phyloP scores from a whole-genome alignment of 2,113 vertebrate species.

The Neoarius graeffei region DNA sequence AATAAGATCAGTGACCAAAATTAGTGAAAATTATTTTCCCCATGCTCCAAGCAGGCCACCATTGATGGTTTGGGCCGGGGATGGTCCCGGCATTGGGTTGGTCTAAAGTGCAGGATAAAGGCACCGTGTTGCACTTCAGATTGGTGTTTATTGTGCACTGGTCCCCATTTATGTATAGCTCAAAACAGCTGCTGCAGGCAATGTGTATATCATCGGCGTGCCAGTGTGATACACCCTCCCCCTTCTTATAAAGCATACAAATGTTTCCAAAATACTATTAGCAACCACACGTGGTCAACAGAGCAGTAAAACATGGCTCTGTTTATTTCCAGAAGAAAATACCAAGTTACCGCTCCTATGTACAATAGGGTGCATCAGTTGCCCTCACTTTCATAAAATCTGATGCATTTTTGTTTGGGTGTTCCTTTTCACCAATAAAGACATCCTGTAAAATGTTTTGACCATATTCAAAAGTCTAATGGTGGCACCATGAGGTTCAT shows the following conservation, averaged over 20 bases:
- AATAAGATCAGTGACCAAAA: too few species aligned
- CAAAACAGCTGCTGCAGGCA: neutral
- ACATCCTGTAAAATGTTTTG: too few species aligned
- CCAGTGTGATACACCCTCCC: slow-evolving; percentile 1
- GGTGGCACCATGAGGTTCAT: too few species aligned
- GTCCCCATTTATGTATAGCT: neutral
- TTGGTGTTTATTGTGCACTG: neutral
- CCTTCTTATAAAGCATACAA: slow-evolving; percentile 6
- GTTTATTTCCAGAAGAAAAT: neutral
- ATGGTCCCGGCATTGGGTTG: too few species aligned
- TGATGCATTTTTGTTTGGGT: too few species aligned
- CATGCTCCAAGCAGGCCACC: too few species aligned
- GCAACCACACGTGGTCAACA: neutral
- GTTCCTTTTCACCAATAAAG: too few species aligned
- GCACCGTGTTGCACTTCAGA: neutral
- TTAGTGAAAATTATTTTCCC: too few species aligned
- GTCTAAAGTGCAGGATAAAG: neutral
- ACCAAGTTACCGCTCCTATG: neutral
- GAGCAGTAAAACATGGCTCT: neutral
- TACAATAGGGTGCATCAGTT: too few species aligned
- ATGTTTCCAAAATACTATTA: neutral
- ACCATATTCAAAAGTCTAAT: too few species aligned
- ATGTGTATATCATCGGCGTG: neutral
- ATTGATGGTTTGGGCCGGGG: too few species aligned
- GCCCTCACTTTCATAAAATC: too few species aligned